These are phyloP conservation scores for Drosophila lacteicornis DNA, from an alignment of 1,140 invertebrate species.

Conservation along the genomic window DNA sequence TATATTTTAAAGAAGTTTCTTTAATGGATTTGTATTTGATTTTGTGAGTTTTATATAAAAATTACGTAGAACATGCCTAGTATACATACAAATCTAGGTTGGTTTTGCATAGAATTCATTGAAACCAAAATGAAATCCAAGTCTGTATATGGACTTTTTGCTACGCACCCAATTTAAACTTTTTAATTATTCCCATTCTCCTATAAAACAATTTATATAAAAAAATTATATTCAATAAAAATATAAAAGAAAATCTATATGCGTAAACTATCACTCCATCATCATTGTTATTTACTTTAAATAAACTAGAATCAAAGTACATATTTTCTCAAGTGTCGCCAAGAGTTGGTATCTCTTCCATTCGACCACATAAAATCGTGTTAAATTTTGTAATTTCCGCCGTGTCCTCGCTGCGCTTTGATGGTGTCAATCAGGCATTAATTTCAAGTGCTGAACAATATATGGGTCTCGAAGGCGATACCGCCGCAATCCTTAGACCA, in stretches of 20 bases:
- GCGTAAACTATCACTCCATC: neutral
- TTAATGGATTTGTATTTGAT: neutral
- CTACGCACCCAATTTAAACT: too few species aligned
- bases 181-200: too few species aligned
- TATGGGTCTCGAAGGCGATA: constrained; percentile 15
- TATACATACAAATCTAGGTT: neutral
- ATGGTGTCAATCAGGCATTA: constrained; percentile 60
- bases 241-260: neutral
- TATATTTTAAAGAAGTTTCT: neutral
- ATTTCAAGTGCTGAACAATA: constrained; percentile 48
- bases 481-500: constrained; percentile 17
- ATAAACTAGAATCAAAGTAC: neutral
- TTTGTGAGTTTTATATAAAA: too few species aligned
- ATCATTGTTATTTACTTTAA: too few species aligned
- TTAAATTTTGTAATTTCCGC: constrained; percentile 29
- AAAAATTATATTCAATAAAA: too few species aligned
- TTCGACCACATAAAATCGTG: constrained; percentile 13
- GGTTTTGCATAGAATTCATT: neutral
- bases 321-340: neutral
- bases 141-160: too few species aligned
- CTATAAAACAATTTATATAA: too few species aligned
- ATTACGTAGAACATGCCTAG: too few species aligned
- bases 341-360: neutral
- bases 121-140: neutral
- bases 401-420: constrained; percentile 15